A percentile compares a stretch with the other conserved stretches of the same genome.
phyloP scores from a whole-genome alignment of 1,140 invertebrate species.

The Drosophila obscura region DNA sequence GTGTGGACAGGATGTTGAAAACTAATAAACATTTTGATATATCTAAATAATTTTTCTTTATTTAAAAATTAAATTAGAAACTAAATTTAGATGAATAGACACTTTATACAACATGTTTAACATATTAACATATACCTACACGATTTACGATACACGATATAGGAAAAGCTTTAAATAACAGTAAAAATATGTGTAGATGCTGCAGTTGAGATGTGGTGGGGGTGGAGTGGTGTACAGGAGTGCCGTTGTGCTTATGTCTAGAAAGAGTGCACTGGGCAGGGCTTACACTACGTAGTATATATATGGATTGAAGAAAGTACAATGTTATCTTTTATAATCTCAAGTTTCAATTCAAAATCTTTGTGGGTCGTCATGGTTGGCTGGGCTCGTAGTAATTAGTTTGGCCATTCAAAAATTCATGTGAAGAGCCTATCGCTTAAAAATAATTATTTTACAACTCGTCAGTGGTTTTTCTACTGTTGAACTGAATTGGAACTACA shows the following conservation, averaged over 20 bases:
- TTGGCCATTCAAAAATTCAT: constrained; percentile 49
- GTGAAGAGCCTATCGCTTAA: constrained; percentile 53
- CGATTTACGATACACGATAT: constrained; percentile 66
- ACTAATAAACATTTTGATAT: constrained; percentile 4
- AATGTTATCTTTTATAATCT: constrained; percentile 56
- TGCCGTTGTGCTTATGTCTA: constrained; percentile 16
- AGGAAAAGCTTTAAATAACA: constrained; percentile 71
- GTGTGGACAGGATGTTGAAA: no score
- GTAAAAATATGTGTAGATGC: constrained; percentile 49
- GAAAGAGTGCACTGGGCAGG: constrained; percentile 19
- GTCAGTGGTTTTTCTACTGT: constrained; percentile 25
- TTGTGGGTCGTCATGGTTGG: constrained; percentile 4
- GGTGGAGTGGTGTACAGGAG: constrained; percentile 16
- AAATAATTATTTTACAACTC: constrained; percentile 67
- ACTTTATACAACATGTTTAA: constrained; percentile 74
- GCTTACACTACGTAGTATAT: constrained; percentile 38
- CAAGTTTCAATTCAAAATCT: constrained; percentile 40
- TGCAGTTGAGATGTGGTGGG: constrained; percentile 35
- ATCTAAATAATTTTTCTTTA: constrained; percentile 75
- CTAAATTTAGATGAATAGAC: constrained; percentile 73
- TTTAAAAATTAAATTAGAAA: constrained; percentile 76
- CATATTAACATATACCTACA: constrained; percentile 57
- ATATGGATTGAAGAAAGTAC: constrained; percentile 23
- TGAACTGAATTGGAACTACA: constrained; percentile 24
- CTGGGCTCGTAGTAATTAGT: constrained; percentile 10